phyloP scores from a whole-genome alignment of 2,888 invertebrate genomes.

The Brachycybe producta region DNA sequence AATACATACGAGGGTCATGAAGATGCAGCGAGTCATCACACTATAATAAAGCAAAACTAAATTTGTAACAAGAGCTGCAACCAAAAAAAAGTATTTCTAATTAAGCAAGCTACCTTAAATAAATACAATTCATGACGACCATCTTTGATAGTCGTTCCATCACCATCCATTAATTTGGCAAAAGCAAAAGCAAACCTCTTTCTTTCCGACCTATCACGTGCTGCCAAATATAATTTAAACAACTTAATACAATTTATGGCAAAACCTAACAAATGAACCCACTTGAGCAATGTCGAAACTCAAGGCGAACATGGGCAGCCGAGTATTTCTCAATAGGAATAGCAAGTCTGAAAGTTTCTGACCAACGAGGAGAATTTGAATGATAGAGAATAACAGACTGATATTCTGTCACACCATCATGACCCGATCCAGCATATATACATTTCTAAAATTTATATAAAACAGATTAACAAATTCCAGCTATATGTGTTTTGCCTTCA shows the following conservation, averaged over 20 bases:
- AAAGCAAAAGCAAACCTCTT: constrained; percentile 86
- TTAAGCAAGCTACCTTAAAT: constrained; percentile 47
- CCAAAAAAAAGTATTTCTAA: neutral
- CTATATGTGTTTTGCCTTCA: too few relatives aligned
- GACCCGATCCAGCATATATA: constrained; percentile 74
- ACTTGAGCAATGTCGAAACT: constrained; percentile 89
- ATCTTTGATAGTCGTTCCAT: constrained; percentile 77
- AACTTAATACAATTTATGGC: neutral
- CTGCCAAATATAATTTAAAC: constrained; percentile 38
- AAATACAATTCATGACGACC: constrained; percentile 79
- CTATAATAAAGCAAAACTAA: constrained; percentile 22
- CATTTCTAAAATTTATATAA: constrained; percentile 47
- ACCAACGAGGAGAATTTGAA: constrained; percentile 86
- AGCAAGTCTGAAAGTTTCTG: constrained; percentile 71
- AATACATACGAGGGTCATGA: constrained; percentile 42
- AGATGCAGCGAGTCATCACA: constrained; percentile 68
- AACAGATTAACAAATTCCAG: too few relatives aligned
- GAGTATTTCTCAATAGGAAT: constrained; percentile 86
- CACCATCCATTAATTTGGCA: constrained; percentile 75
- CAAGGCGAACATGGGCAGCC: constrained; percentile 78
- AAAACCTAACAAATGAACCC: constrained; percentile 34
- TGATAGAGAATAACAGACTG: constrained; percentile 85
- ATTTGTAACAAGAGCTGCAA: neutral
- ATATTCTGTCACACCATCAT: constrained; percentile 53
- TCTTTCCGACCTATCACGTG: constrained; percentile 76